Base-by-base conservation (phyloP, 2,113 vertebrate genomes). In the Coptodon bakossiorum region DNA sequence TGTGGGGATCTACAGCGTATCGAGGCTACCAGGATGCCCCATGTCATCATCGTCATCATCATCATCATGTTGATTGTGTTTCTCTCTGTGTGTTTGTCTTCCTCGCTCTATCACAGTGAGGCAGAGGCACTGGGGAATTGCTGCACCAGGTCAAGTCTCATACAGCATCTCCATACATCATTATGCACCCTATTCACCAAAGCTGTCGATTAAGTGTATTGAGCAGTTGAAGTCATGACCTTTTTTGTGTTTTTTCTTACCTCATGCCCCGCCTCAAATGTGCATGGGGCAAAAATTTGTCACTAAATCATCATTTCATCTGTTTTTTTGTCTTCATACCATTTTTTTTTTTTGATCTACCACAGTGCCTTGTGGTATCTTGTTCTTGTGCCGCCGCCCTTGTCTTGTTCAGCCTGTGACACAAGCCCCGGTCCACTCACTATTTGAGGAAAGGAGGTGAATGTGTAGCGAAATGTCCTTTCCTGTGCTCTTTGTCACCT, bases 401-500 rank as follows among this genome's bases (percentile, higher is more conserved):
- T 88, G 89, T 92, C 93, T 83, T 38, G 48, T 36, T 88, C 87
- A 88, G n/a, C 13, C 73, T 79, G 40, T 40, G 40, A 91, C 73
- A 83, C 38, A 73, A 73, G 81, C 40, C 66, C 17, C 5, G 3
- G 59, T 71, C 88, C 86, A 52, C 73, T 88, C 43, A 29, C 88
- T 87, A 40, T 85, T 84, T 76, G 54, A 91, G 80, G 34, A 43
- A 78, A 88, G 17, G 82, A 89, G 81, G 57, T 34, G 61, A 94
- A 54, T 53, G 4, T 91, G 90, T 89, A 85, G 88, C 81, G 68
- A 88, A 86, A 82, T 53, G 68, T 94, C 79, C 83, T 83, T 89
- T 73, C 68, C 88, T 48, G 7, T 90, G 91, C 86, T 89, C 89
- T 22, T 80, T 86, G 92, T 93, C 92, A 93, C 93, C 90, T 91